Percentiles rank a stretch among this genome's conserved stretches.
Conservation (phyloP, 2,797 vertebrate species). For the Semaprochilodus insignis region DNA sequence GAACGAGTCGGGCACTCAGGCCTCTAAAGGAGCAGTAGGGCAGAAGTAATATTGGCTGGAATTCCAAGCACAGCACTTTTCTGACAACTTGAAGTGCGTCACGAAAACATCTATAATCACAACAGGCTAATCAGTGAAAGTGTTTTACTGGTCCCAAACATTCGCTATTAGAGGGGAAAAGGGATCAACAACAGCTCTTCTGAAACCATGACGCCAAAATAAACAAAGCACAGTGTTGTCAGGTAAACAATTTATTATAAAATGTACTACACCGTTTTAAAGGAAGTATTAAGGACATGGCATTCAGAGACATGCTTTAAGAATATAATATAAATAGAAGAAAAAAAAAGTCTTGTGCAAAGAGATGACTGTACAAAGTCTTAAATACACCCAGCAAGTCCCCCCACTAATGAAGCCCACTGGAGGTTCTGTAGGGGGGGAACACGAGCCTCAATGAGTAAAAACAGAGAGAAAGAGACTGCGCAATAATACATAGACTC, state of each 20-base stretch:
- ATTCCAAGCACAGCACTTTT: constrained; percentile 7
- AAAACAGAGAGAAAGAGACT: constrained; percentile 57
- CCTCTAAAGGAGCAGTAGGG: neutral
- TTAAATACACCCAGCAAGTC: constrained; percentile 62
- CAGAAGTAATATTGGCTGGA: neutral
- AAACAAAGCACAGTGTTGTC: constrained; percentile 38
- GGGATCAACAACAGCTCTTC: neutral
- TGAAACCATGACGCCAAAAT: neutral
- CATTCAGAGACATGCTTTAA: constrained; percentile 81
- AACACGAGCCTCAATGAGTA: constrained; percentile 33
- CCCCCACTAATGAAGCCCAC: constrained; percentile 33
- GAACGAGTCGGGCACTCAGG: neutral
- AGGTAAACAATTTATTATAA: constrained; percentile 86
- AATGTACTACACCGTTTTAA: constrained; percentile 85
- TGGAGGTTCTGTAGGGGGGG: constrained; percentile 32
- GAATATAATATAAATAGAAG: constrained; percentile 80
- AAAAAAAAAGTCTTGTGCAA: constrained; percentile 73
- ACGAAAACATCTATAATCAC: neutral
- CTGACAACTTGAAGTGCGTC: neutral
- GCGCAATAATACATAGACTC: constrained; percentile 61
- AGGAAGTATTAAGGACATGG: constrained; percentile 88
- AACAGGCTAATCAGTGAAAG: neutral
- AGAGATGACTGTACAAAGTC: constrained; percentile 67
- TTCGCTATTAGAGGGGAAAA: neutral
- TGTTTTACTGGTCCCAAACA: neutral